Evolutionary conservation across 2,113 vertebrate species (phyloP).

Genomic region (Perca schrenkii): DNA sequence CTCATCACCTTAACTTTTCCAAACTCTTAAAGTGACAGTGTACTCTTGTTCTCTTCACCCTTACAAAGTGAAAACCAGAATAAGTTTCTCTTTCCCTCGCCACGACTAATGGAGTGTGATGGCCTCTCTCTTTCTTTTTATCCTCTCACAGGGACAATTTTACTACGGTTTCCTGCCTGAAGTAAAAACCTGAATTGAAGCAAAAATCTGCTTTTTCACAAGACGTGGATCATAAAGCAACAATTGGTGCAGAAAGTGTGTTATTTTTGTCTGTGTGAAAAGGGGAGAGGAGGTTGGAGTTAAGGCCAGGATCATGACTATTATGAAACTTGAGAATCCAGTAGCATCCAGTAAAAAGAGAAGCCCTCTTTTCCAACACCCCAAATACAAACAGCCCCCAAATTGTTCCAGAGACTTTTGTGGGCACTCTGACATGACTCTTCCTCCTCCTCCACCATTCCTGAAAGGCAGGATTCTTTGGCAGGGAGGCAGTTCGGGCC

Average conservation of each 20-base stretch:
- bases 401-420: constrained; percentile 56
- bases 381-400: constrained; percentile 53
- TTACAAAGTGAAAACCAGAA: constrained; percentile 9
- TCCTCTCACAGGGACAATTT: constrained; percentile 12
- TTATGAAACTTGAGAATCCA: constrained; percentile 44
- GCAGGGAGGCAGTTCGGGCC: constrained; percentile 39
- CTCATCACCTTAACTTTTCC: not conserved
- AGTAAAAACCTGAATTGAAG: constrained; percentile 10
- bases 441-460: constrained; percentile 30
- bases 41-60: not conserved
- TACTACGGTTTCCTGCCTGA: constrained; percentile 32
- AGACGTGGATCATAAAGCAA: not conserved
- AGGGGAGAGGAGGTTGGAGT: not conserved
- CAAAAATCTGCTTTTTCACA: not conserved
- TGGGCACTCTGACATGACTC: constrained; percentile 49
- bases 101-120: constrained; percentile 29
- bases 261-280: not conserved
- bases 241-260: not conserved
- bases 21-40: not conserved
- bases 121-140: constrained; percentile 26
- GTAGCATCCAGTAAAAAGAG: constrained; percentile 31
- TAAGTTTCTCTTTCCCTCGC: not conserved
- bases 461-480: constrained; percentile 66
- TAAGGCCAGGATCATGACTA: constrained; percentile 13
- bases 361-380: constrained; percentile 24